Percentiles rank a stretch among this genome's conserved stretches.
Evolutionary conservation across 2,888 invertebrate genomes (phyloP).

Genomic region (Eubasilissa splendida): DNA sequence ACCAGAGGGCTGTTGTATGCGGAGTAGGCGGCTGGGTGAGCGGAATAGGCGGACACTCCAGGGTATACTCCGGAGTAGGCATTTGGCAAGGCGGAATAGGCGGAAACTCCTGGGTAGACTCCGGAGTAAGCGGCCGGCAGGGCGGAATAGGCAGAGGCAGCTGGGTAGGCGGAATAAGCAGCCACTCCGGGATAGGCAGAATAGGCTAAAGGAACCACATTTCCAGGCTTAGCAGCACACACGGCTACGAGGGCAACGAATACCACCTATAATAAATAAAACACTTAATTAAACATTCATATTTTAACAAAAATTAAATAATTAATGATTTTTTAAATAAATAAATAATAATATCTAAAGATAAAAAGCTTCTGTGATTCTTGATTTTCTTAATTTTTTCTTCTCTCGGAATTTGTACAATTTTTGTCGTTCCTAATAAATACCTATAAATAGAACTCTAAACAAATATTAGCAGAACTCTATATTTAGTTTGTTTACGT

Average conservation of each 20-base stretch:
- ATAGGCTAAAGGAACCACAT: slow-evolving; percentile 57
- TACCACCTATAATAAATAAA: slow-evolving; percentile 63
- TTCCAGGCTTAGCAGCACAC: slow-evolving; percentile 64
- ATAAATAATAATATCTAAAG: no score
- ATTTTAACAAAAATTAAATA: no score
- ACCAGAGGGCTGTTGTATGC: slow-evolving; percentile 57
- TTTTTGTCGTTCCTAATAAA: no score
- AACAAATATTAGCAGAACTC: no score
- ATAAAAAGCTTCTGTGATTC: no score
- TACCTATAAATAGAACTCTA: no score
- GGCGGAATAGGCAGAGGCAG: slow-evolving; percentile 54
- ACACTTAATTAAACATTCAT: slow-evolving; percentile 34
- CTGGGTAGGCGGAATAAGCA: slow-evolving; percentile 52
- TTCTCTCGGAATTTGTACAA: no score
- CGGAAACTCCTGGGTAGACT: slow-evolving; percentile 41
- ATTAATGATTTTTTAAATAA: no score
- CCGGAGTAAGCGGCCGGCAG: slow-evolving; percentile 41
- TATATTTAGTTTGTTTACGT: no score
- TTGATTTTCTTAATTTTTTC: no score
- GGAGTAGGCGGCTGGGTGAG: slow-evolving; percentile 62
- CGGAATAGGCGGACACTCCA: slow-evolving; percentile 60
- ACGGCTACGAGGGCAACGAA: slow-evolving; percentile 65
- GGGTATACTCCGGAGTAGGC: slow-evolving; percentile 61
- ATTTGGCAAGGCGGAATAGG: slow-evolving; percentile 60
- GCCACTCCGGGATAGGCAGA: slow-evolving; percentile 64